Percentiles rank a stretch among this genome's conserved stretches.
Conservation (phyloP, 2,888 invertebrate species). For the Drosophila quinaria region DNA sequence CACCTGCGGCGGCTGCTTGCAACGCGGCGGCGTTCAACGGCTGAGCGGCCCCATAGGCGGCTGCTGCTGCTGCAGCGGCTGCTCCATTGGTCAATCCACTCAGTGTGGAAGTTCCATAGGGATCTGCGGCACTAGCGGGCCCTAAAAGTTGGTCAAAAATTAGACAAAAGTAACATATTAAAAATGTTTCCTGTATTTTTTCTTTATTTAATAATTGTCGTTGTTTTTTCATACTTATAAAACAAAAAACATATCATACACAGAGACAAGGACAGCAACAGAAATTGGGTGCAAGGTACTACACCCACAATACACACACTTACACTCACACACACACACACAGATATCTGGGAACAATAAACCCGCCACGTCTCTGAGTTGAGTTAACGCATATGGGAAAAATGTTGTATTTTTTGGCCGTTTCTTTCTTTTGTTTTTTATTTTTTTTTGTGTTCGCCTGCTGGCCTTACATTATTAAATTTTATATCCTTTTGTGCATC, state of each 20-base stretch:
- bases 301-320: slow-evolving; percentile 37
- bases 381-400: slow-evolving; percentile 78
- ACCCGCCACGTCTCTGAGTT: slow-evolving; percentile 52
- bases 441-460: slow-evolving; percentile 24
- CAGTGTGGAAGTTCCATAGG: slow-evolving; percentile 86
- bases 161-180: slow-evolving; percentile 6
- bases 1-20: slow-evolving; percentile 91
- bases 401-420: slow-evolving; percentile 33
- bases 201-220: slow-evolving; percentile 24
- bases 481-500: slow-evolving; percentile 66
- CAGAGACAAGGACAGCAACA: slow-evolving; percentile 33
- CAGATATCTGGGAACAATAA: slow-evolving; percentile 35
- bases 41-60: slow-evolving; percentile 84
- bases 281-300: slow-evolving; percentile 28
- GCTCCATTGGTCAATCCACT: slow-evolving; percentile 86
- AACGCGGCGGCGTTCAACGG: slow-evolving; percentile 88
- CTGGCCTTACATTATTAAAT: slow-evolving; percentile 73
- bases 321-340: slow-evolving; percentile 21
- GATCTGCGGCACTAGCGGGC: slow-evolving; percentile 87
- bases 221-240: slow-evolving; percentile 16
- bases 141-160: slow-evolving; percentile 83
- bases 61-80: slow-evolving; percentile 72
- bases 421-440: slow-evolving; percentile 24
- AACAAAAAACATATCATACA: slow-evolving; percentile 46
- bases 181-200: slow-evolving; percentile 12